Percentiles rank a stretch among this genome's conserved stretches.
Conservation (phyloP, 2,797 vertebrate species). For the Sparus aurata region DNA sequence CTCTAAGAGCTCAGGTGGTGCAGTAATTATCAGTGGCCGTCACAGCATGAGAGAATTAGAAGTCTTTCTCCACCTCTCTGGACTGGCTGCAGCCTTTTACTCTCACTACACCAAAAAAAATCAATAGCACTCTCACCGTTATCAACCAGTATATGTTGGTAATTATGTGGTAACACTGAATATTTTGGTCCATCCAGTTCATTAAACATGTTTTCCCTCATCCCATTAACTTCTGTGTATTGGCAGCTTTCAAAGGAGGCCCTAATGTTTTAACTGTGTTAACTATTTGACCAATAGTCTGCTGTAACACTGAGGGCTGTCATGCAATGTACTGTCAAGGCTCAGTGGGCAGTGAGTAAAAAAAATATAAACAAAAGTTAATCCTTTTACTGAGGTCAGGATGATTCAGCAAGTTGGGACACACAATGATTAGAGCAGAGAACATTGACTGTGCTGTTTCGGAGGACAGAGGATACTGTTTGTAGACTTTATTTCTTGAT, state of each 20-base stretch:
- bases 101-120: constrained; percentile 29
- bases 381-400: constrained; percentile 3
- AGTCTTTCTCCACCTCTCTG: constrained; percentile 24
- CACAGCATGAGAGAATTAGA: constrained; percentile 21
- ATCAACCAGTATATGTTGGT: constrained; percentile 36
- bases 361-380: constrained; percentile 5
- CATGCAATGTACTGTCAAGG: background rate
- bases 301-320: constrained; percentile 2
- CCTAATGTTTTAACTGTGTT: constrained; percentile 27
- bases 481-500: background rate
- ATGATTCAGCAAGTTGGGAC: constrained; percentile 2
- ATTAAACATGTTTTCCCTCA: constrained; percentile 53
- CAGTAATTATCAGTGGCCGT: constrained; percentile 54
- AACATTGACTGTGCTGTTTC: background rate
- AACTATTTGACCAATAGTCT: background rate
- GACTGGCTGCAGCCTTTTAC: constrained; percentile 28
- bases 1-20: constrained; percentile 29
- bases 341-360: background rate
- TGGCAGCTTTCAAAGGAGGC: constrained; percentile 30
- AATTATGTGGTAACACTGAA: constrained; percentile 47
- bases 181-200: constrained; percentile 48
- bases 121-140: constrained; percentile 53
- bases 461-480: background rate
- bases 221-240: constrained; percentile 52
- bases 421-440: constrained; percentile 4